Percentiles rank a stretch among this genome's conserved stretches.
phyloP scores from a whole-genome alignment of 2,797 vertebrate species.

The Phyllotis vaccarum region DNA sequence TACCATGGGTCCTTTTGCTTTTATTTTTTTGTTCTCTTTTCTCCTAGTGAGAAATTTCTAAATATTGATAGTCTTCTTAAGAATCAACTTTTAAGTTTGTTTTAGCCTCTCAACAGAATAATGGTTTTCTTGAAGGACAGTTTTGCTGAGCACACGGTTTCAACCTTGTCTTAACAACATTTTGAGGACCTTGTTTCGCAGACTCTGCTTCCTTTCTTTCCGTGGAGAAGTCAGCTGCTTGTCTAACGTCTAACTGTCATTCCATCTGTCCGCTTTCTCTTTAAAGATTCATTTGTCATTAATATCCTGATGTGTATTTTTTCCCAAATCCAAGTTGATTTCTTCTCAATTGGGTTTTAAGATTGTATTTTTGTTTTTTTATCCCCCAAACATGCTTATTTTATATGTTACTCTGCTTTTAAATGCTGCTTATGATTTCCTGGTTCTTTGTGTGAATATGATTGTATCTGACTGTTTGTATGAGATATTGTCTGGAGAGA shows the following conservation, averaged over 20 bases:
- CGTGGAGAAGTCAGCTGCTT: neutral
- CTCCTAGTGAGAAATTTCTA: neutral
- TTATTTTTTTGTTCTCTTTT: neutral
- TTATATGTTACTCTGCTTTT: neutral
- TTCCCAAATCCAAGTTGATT: neutral
- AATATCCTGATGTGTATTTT: slow-evolving; percentile 18
- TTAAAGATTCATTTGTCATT: neutral
- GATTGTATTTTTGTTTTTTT: neutral
- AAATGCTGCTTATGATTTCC: neutral
- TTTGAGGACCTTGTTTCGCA: neutral
- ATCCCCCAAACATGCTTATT: neutral
- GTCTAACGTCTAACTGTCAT: neutral
- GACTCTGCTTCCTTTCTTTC: neutral
- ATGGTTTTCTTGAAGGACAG: neutral
- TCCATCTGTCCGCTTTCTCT: neutral
- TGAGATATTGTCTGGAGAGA: neutral
- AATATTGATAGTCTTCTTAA: slow-evolving; percentile 30
- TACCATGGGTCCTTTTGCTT: neutral
- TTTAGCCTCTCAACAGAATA: neutral
- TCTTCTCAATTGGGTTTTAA: neutral
- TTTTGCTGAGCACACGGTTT: neutral
- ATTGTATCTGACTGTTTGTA: neutral
- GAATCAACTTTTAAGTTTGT: slow-evolving; percentile 42
- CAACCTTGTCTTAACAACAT: neutral
- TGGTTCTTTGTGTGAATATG: neutral